Conservation (phyloP, 2,113 vertebrate species). For the Propithecus coquereli region DNA sequence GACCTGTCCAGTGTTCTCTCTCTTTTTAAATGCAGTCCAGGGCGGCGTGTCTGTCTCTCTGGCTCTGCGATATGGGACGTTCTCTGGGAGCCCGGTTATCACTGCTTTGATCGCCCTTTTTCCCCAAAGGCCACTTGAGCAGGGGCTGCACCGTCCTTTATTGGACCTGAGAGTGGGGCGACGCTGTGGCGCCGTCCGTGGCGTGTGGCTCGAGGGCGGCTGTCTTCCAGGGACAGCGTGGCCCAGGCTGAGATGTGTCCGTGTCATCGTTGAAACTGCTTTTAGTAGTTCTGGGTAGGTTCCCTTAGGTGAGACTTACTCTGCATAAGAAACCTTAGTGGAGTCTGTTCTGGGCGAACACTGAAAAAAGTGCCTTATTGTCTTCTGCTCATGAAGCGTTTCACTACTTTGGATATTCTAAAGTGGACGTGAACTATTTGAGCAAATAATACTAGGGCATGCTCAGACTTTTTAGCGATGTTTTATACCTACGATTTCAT, state of each 20-base stretch:
- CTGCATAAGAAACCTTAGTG: conserved; percentile 50
- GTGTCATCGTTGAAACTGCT: background rate
- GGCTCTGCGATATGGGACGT: background rate
- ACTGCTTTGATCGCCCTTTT: conserved; percentile 26
- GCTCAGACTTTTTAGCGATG: background rate
- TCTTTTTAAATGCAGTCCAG: background rate
- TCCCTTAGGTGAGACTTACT: conserved; percentile 50
- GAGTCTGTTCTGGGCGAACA: conserved; percentile 58
- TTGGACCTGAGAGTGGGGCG: background rate
- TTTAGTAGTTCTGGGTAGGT: conserved; percentile 38
- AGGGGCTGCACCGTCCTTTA: background rate
- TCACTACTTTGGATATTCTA: background rate
- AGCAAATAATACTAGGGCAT: background rate
- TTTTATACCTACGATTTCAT: background rate
- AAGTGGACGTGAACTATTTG: background rate
- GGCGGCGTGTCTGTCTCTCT: conserved; percentile 6
- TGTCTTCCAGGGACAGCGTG: conserved; percentile 21
- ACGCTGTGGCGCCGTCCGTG: background rate
- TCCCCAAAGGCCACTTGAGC: conserved; percentile 20
- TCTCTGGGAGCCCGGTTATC: conserved; percentile 13
- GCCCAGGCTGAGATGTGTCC: background rate
- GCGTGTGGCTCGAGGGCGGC: background rate
- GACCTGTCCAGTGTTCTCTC: background rate
- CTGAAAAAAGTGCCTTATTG: conserved; percentile 65
- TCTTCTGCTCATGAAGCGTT: conserved; percentile 54